Conservation (phyloP, 2,113 vertebrate species). For the Chascanopsetta lugubris region DNA sequence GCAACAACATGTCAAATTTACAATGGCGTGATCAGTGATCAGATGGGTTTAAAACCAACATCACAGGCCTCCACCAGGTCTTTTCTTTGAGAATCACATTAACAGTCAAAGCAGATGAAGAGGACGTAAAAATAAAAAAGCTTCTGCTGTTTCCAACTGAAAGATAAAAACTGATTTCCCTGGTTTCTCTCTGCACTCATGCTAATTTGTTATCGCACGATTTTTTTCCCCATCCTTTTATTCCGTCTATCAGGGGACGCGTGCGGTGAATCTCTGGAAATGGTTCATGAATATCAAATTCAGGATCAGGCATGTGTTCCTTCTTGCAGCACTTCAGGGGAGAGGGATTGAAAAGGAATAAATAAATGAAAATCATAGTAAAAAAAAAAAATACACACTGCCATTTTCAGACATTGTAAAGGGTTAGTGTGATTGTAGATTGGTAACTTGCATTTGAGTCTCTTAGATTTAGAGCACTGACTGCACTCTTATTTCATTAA, state of each 20-base stretch:
- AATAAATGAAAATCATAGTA: background rate
- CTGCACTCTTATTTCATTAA: slow-evolving; percentile 71
- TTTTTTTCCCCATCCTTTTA: slow-evolving; percentile 6
- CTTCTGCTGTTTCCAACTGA: background rate
- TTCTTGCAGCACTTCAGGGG: slow-evolving; percentile 3
- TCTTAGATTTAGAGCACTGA: slow-evolving; percentile 60
- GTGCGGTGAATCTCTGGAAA: slow-evolving; percentile 11
- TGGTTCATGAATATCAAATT: slow-evolving; percentile 22
- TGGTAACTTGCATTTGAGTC: slow-evolving; percentile 47
- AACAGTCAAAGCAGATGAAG: background rate
- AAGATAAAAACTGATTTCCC: slow-evolving; percentile 20
- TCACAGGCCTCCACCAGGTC: background rate
- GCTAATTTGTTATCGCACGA: slow-evolving; percentile 5
- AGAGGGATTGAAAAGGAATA: background rate
- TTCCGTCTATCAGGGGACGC: slow-evolving; percentile 18
- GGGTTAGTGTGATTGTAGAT: slow-evolving; percentile 54
- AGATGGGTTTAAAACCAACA: too few species aligned
- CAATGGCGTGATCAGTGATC: too few species aligned
- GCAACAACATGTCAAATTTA: too few species aligned
- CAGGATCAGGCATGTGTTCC: slow-evolving; percentile 12
- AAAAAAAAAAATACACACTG: slow-evolving; percentile 10
- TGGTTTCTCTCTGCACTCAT: background rate
- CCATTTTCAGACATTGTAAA: slow-evolving; percentile 39
- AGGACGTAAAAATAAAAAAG: background rate
- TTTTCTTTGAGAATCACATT: background rate